Conservation (phyloP, 1,140 invertebrate species). For the Cotesia typhae region DNA sequence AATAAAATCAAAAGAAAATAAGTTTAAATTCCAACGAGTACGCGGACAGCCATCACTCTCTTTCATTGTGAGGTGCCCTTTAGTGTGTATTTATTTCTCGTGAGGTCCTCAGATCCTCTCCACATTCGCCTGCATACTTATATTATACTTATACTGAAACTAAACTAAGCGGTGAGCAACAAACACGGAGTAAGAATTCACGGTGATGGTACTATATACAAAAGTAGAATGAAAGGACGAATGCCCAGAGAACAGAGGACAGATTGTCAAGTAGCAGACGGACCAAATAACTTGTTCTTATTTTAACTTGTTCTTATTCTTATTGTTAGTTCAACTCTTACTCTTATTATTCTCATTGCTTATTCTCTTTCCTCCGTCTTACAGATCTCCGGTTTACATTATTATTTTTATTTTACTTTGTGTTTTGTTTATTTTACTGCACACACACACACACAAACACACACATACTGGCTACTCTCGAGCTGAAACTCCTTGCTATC, state of each 20-base stretch:
- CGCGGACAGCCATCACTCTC: slow-evolving; percentile 42
- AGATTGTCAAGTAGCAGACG: slow-evolving; percentile 37
- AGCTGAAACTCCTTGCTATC: too few species aligned
- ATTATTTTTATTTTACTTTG: slow-evolving; percentile 17
- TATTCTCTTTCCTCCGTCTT: not conserved
- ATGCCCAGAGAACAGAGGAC: slow-evolving; percentile 22
- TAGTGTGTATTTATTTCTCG: slow-evolving; percentile 22
- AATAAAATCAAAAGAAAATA: slow-evolving; percentile 19
- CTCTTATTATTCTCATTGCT: too few species aligned
- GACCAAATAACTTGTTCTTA: slow-evolving; percentile 39
- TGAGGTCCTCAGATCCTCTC: slow-evolving; percentile 14
- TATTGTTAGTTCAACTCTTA: not conserved
- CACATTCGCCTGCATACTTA: slow-evolving; percentile 43
- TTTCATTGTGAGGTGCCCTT: slow-evolving; percentile 15
- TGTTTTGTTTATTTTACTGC: slow-evolving; percentile 7
- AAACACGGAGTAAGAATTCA: slow-evolving; percentile 32
- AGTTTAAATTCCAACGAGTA: slow-evolving; percentile 17
- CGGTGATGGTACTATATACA: slow-evolving; percentile 28
- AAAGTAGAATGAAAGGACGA: slow-evolving; percentile 19
- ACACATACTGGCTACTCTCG: slow-evolving; percentile 3
- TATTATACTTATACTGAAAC: slow-evolving; percentile 21
- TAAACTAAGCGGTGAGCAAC: slow-evolving; percentile 25
- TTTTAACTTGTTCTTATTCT: slow-evolving; percentile 6
- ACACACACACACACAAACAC: slow-evolving; percentile 21
- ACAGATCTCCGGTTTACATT: slow-evolving; percentile 5